Evolutionary conservation across 1,140 invertebrate species (phyloP).

Genomic region (Homarus americanus): DNA sequence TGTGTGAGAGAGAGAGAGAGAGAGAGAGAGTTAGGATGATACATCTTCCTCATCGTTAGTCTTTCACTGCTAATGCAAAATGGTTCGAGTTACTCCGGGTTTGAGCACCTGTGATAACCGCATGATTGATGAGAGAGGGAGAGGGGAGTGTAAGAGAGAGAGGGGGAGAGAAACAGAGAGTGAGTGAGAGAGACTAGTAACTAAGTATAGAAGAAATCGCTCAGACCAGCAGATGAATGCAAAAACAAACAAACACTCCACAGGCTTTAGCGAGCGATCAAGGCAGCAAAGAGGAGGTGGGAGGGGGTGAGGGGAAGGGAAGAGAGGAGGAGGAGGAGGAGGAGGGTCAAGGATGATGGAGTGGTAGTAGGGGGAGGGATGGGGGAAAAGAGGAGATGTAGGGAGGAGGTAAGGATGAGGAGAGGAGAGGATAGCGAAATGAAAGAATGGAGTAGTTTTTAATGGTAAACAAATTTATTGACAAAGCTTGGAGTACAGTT

Average conservation of each 20-base stretch:
- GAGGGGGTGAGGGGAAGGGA: neutral
- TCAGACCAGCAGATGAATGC: neutral
- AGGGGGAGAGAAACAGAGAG: too few species aligned
- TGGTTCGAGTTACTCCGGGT: conserved; percentile 2
- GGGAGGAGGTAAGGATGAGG: neutral
- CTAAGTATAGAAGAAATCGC: conserved; percentile 39
- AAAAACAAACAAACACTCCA: conserved; percentile 22
- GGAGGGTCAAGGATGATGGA: neutral
- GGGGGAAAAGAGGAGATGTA: too few species aligned
- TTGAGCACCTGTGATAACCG: conserved; percentile 35
- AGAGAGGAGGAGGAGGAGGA: neutral
- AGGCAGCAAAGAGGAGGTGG: neutral
- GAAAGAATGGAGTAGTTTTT: too few species aligned
- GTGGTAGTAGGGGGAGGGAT: neutral
- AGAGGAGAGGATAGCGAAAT: neutral
- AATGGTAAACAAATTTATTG: too few species aligned
- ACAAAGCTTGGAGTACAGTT: too few species aligned
- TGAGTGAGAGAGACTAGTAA: conserved; percentile 2
- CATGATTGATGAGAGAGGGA: conserved; percentile 10
- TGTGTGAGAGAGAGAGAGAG: too few species aligned
- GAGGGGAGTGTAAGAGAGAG: neutral
- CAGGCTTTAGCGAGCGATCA: neutral
- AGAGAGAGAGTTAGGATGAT: too few species aligned
- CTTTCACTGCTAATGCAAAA: neutral
- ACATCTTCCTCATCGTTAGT: neutral